Evolutionary conservation across 1,140 invertebrate species (phyloP), one percentile per base, ranked within the genome.

Genomic region (Drosophila teissieri): DNA sequence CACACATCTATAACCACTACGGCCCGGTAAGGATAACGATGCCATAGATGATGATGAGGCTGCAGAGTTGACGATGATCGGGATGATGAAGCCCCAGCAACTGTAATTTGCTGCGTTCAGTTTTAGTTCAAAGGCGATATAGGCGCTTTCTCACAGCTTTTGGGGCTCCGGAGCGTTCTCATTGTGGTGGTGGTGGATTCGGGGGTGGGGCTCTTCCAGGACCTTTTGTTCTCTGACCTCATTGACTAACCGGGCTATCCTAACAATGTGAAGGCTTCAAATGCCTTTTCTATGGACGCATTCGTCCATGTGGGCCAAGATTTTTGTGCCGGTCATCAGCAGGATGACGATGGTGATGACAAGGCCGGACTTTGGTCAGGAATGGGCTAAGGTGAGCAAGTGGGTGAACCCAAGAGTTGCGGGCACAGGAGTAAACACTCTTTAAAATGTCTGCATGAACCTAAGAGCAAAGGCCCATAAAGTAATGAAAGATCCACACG

Each of bases 271-370:
- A 67, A 83, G 73, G 73, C 73, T 64, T 75, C 70, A 79, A 89
- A 88, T 82, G 83, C 73, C 70, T 82, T 76, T 88, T 89, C 84
- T 73, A 69, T 89, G 69, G 53, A 88, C 79, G 83, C 83, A 85
- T 88, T 85, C 78, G 82, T 68, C 82, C 82, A 67, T 88, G 80
- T 88, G 80, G 69, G 58, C 84, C 48, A 88, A 89, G 83, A 88
- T 89, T 88, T 88, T 88, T 83, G 70, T 86, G 83, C 83, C 78
- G 83, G 84, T 88, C 83, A 89, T 82, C 74, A 75, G 74, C 54
- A 76, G 54, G 61, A 55, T 40, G 49, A 24, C 27, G 52, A 57
- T 40, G 49, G 17, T 19, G 52, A 57, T 72, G 68, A 46, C 62
- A 39, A 54, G 64, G 27, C 51, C 10, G 67, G 65, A 56, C 68